These are phyloP conservation scores for Arvicola amphibius DNA, from an alignment of 2,797 vertebrate species.

Conservation along the genomic window DNA sequence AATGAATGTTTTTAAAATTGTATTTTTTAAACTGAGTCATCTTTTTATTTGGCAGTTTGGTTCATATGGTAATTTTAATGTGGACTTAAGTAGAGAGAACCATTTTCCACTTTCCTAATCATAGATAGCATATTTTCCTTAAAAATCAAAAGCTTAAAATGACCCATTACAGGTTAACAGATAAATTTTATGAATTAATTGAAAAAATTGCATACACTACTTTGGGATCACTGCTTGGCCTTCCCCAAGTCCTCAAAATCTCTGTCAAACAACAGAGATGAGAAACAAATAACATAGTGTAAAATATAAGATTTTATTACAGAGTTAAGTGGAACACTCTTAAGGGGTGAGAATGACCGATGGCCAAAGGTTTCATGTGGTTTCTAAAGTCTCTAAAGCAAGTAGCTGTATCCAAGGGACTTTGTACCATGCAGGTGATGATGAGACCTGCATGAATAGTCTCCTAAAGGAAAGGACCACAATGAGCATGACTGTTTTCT, in stretches of 20 bases:
- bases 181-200: conserved; percentile 32
- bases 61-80: not conserved
- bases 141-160: conserved; percentile 23
- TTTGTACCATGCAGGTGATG: not conserved
- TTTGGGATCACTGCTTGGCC: not conserved
- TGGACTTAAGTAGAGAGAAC: not conserved
- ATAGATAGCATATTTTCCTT: conserved; percentile 12
- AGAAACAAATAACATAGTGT: not conserved
- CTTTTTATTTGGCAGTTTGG: not conserved
- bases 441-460: not conserved
- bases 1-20: conserved; percentile 28
- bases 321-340: not conserved
- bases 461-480: not conserved
- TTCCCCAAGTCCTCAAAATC: not conserved
- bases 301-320: not conserved
- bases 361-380: not conserved
- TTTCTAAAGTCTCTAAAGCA: not conserved
- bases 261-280: not conserved
- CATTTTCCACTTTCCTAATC: not conserved
- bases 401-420: not conserved
- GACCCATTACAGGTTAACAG: not conserved
- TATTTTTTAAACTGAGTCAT: not conserved
- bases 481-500: too few species aligned
- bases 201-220: not conserved
- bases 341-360: not conserved